These are phyloP conservation scores for Gobio gobio DNA, from an alignment of 2,113 vertebrate species.

Conservation along the genomic window DNA sequence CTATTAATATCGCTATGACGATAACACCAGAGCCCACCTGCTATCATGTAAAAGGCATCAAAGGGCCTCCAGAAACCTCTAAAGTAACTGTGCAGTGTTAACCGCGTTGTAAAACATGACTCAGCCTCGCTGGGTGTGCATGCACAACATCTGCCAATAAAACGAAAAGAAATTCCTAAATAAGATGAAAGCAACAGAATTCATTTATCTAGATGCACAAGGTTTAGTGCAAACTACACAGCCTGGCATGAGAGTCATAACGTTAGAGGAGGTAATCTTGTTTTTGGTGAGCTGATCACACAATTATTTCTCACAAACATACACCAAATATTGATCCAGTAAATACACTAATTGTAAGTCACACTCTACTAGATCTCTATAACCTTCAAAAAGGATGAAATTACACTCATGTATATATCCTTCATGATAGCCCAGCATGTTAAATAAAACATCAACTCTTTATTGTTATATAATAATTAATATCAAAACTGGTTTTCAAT, in stretches of 20 bases:
- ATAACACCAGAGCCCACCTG: not conserved
- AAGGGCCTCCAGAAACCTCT: not conserved
- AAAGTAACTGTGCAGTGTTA: not conserved
- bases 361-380: not conserved
- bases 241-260: not conserved
- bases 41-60: not conserved
- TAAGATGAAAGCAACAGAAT: not conserved
- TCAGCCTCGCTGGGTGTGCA: not conserved
- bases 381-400: not conserved
- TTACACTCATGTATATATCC: not conserved
- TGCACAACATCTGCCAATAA: not conserved
- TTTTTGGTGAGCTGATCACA: not conserved
- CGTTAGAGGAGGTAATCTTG: constrained; percentile 13
- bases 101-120: not conserved
- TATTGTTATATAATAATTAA: not conserved
- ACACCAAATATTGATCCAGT: constrained; percentile 6
- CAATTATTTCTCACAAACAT: not conserved
- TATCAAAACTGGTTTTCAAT: constrained; percentile 3
- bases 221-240: not conserved
- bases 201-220: not conserved
- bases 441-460: not conserved
- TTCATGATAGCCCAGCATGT: not conserved
- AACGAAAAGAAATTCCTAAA: not conserved
- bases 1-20: not conserved
- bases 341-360: not conserved